Evolutionary conservation across 1,140 invertebrate genomes (phyloP), one percentile per base, ranked within the genome.

Genomic region (Macrobrachium rosenbergii): DNA sequence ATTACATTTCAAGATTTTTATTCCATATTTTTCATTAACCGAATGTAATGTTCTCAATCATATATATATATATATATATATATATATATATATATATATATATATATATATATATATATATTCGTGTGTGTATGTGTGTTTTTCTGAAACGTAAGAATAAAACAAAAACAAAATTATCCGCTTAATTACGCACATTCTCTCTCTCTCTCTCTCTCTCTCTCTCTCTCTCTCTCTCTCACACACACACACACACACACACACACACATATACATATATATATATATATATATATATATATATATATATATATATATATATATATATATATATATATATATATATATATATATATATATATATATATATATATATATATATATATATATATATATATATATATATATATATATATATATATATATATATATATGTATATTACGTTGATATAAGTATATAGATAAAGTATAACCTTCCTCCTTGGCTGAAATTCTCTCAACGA

Each of bases 401-500:
- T 67, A 67, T 67, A 67, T 67, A 67, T 67, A 67, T 67, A 67
- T 23, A 67, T 67, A 67, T 67, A 67, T 67, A 67, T 67, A 67
- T 67, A 67, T 67, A 67, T 67, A 67, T 67, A 67, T 67, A 67
- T 67, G 12, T 67, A 67, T 67, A 67, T 67, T 67, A n/a, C 12
- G n/a, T n/a, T n/a, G n/a, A n/a, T n/a, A n/a, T n/a, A n/a, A n/a
- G n/a, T n/a, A n/a, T n/a, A n/a, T n/a, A n/a, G n/a, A n/a, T n/a
- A n/a, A n/a, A n/a, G n/a, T n/a, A n/a, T n/a, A n/a, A n/a, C n/a
- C n/a, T n/a, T n/a, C n/a, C n/a, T n/a, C n/a, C n/a, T n/a, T n/a
- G n/a, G n/a, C n/a, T n/a, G n/a, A n/a, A n/a, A n/a, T n/a, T n/a
- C n/a, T n/a, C n/a, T n/a, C n/a, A n/a, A n/a, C n/a, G n/a, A n/a